phyloP scores from a whole-genome alignment of 1,140 invertebrate genomes.

The Danaus melanippus region DNA sequence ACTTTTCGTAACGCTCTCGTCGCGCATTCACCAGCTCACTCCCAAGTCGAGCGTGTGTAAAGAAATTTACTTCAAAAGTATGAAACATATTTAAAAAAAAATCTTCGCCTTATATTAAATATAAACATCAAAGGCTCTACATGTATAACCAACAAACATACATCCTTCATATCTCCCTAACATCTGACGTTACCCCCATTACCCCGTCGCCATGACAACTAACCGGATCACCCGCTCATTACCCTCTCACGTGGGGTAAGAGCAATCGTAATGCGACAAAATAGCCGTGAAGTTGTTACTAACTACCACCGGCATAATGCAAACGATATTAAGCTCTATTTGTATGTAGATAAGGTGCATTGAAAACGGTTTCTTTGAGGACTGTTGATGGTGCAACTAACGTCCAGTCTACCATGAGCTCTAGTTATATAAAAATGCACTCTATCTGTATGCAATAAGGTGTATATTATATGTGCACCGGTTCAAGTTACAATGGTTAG shows the following conservation, averaged over 20 bases:
- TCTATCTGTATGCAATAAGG: neutral
- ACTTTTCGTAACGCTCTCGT: too few species aligned
- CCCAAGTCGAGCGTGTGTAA: too few species aligned
- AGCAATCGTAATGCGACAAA: slow-evolving; percentile 25
- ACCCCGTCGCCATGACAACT: slow-evolving; percentile 21
- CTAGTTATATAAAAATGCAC: slow-evolving; percentile 10
- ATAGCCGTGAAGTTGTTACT: slow-evolving; percentile 34
- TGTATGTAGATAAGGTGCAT: slow-evolving; percentile 8
- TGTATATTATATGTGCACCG: too few species aligned
- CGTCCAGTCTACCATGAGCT: slow-evolving; percentile 9
- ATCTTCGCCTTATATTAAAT: too few species aligned
- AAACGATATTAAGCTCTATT: slow-evolving; percentile 15
- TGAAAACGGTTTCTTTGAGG: slow-evolving; percentile 4
- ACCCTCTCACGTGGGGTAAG: slow-evolving; percentile 26
- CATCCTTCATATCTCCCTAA: too few species aligned
- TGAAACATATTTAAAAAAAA: too few species aligned
- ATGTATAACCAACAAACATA: too few species aligned
- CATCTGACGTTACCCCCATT: too few species aligned
- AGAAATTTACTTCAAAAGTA: too few species aligned
- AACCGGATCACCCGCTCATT: slow-evolving; percentile 29
- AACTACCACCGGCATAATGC: slow-evolving; percentile 18
- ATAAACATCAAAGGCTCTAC: too few species aligned
- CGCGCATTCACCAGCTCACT: too few species aligned
- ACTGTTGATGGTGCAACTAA: slow-evolving; percentile 25
- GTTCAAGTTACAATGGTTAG: slow-evolving; percentile 21